Percentiles rank a stretch among this genome's conserved stretches.
These are phyloP conservation scores for Anthophora plumipes DNA, from an alignment of 2,888 invertebrate species.

Conservation along the genomic window DNA sequence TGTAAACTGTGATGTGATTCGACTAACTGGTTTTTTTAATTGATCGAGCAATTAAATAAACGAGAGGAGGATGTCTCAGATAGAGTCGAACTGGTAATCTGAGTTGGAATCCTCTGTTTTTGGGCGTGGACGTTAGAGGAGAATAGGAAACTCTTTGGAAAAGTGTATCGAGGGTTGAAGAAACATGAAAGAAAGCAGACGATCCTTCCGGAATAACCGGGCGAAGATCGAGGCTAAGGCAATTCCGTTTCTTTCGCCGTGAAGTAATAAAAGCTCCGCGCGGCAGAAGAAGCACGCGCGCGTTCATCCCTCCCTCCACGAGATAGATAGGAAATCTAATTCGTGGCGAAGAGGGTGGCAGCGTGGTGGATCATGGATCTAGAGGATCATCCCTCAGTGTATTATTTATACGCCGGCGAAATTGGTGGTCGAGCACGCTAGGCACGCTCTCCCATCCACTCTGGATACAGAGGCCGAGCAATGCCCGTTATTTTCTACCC, in stretches of 20 bases:
- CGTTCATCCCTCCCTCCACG: slow-evolving; percentile 72
- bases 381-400: slow-evolving; percentile 79
- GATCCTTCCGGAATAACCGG: slow-evolving; percentile 64
- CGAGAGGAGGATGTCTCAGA: too few relatives aligned
- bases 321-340: slow-evolving; percentile 85
- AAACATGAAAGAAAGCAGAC: slow-evolving; percentile 4
- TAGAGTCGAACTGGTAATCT: too few relatives aligned
- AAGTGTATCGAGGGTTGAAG: background rate
- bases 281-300: slow-evolving; percentile 51
- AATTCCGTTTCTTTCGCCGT: slow-evolving; percentile 58
- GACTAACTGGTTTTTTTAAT: too few relatives aligned
- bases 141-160: background rate
- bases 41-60: too few relatives aligned
- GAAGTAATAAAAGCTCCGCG: slow-evolving; percentile 64
- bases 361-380: slow-evolving; percentile 66
- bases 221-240: slow-evolving; percentile 54
- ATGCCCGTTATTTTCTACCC: slow-evolving; percentile 73
- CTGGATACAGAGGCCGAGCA: slow-evolving; percentile 56
- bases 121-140: too few relatives aligned
- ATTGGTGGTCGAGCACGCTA: slow-evolving; percentile 82
- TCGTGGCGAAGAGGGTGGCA: slow-evolving; percentile 73
- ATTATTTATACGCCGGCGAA: slow-evolving; percentile 83
- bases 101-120: too few relatives aligned
- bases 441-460: slow-evolving; percentile 79
- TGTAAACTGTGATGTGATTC: too few relatives aligned